Percentiles rank a stretch among this genome's conserved stretches.
Evolutionary conservation across 2,888 invertebrate species (phyloP).

Genomic region (Cantharis nigra): DNA sequence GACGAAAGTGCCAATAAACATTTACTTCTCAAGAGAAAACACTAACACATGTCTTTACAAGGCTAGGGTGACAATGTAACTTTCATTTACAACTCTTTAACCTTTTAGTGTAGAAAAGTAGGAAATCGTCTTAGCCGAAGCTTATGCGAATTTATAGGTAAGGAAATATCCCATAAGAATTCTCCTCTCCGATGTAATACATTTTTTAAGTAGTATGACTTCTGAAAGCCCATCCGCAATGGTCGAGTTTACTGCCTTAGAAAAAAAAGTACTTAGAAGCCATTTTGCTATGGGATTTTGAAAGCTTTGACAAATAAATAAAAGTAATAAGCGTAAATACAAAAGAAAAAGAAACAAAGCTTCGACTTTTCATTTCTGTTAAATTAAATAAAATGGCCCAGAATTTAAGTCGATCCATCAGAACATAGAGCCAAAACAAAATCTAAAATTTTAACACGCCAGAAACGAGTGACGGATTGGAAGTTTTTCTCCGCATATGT

Average conservation of each 20-base stretch:
- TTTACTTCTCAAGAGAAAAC: background rate
- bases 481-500: background rate
- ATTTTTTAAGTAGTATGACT: background rate
- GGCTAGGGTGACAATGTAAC: background rate
- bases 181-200: background rate
- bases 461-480: background rate
- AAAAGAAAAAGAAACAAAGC: background rate
- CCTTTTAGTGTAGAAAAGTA: background rate
- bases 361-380: background rate
- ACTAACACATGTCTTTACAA: background rate
- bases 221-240: background rate
- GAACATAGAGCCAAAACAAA: background rate
- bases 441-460: background rate
- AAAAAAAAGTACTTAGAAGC: background rate
- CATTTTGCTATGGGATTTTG: background rate
- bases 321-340: background rate
- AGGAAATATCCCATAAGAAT: background rate
- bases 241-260: background rate
- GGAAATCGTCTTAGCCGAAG: background rate
- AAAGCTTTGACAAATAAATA: background rate
- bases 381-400: background rate
- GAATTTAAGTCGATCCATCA: background rate
- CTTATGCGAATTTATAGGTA: background rate
- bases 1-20: background rate
- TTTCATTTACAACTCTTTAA: background rate